Conservation (phyloP, 2,113 vertebrate species). For the Chlamydotis undulata region DNA sequence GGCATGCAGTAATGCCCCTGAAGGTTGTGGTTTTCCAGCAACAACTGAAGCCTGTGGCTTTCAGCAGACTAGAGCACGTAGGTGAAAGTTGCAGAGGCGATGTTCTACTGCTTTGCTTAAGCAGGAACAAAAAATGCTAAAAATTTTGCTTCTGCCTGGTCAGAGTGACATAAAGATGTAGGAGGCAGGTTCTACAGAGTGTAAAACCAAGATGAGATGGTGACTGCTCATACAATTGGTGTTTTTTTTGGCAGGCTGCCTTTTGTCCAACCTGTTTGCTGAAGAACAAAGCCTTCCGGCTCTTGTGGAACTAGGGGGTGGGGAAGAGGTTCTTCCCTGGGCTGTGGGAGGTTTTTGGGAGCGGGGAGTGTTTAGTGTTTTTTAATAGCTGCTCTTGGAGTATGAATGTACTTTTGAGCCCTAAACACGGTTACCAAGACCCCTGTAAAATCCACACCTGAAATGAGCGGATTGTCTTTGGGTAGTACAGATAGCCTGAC, state of each 20-base stretch:
- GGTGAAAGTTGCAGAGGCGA: neutral
- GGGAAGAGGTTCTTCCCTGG: neutral
- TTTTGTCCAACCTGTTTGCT: accelerated
- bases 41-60: neutral
- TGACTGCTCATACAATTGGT: accelerated
- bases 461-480: neutral
- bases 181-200: neutral
- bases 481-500: accelerated
- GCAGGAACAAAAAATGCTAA: neutral
- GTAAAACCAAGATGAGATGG: neutral
- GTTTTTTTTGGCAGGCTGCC: neutral
- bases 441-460: accelerated
- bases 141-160: neutral
- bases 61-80: accelerated
- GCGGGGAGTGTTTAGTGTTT: neutral
- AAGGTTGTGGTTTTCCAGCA: neutral
- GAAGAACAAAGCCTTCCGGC: neutral
- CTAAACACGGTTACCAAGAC: neutral
- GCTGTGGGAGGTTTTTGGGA: no score
- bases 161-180: neutral
- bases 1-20: accelerated
- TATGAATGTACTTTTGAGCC: no score
- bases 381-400: neutral
- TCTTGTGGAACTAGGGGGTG: no score
- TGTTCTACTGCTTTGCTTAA: neutral